Conservation (phyloP, 2,888 invertebrate genomes). For the Tipula vernalis region DNA sequence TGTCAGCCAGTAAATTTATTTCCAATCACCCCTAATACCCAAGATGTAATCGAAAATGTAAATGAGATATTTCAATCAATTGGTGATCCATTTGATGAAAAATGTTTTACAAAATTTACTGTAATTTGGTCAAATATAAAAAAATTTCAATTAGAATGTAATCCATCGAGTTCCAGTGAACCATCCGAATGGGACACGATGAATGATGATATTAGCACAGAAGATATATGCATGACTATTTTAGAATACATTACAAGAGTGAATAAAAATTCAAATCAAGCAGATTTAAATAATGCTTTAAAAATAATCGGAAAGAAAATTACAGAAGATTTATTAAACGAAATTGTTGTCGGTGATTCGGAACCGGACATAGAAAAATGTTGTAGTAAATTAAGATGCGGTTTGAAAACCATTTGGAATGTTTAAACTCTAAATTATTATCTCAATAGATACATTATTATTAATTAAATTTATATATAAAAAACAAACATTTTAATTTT, state of each 20-base stretch:
- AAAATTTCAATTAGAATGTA: constrained; percentile 19
- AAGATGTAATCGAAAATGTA: constrained; percentile 30
- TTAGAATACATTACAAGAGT: constrained; percentile 23
- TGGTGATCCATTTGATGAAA: constrained; percentile 28
- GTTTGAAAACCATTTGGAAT: constrained; percentile 9
- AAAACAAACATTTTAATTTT: background rate
- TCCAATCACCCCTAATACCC: constrained; percentile 27
- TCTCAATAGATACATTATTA: background rate
- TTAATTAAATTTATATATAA: background rate
- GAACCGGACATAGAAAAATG: constrained; percentile 22
- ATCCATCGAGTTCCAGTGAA: constrained; percentile 4
- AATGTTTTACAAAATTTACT: constrained; percentile 25
- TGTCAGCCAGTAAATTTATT: constrained; percentile 26
- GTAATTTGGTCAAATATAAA: constrained; percentile 25
- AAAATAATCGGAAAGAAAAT: constrained; percentile 18
- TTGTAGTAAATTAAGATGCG: constrained; percentile 20
- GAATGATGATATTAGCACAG: constrained; percentile 21
- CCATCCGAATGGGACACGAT: constrained; percentile 15
- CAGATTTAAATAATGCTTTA: constrained; percentile 18
- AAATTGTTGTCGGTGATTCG: constrained; percentile 19
- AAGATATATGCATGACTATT: constrained; percentile 24
- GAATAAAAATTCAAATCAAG: constrained; percentile 21
- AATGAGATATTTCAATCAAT: constrained; percentile 26
- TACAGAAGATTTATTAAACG: constrained; percentile 19
- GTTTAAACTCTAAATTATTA: background rate